Evolutionary conservation across 1,140 invertebrate genomes (phyloP), one percentile per base, ranked within the genome.

Genomic region (Pteromalus puparum): DNA sequence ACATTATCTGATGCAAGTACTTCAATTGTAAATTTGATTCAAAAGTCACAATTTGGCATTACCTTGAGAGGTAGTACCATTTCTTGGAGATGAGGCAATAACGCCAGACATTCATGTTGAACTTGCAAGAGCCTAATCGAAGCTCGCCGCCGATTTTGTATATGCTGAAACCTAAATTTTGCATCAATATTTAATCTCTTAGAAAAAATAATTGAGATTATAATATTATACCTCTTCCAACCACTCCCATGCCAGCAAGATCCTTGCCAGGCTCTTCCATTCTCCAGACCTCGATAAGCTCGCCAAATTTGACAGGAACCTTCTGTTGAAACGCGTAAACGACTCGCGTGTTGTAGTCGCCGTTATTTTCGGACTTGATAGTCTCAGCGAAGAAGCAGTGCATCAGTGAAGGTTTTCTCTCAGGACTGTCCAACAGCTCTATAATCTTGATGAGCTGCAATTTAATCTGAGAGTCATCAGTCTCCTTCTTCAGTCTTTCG

Each of bases 81-180:
- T 87, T 87, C 26, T 87, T 85, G 0, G 88, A 87, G 13, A 89
- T 84, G 21, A 87, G 68, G 85, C 88, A 88, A 28, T 87, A 89
- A 12, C 88, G 87, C 87, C 88, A 88, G 30, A 89, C 65, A 42
- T 86, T 85, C 78, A 85, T 88, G 26, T 85, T 86, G 24, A 88
- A 89, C 53, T 86, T 86, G 38, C 86, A 86, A 7, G 87, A 85
- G 34, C 87, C 87, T 0, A 88, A 30, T 21, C 88, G 85, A 28
- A 87, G 70, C 48, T 88, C 88, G n/a, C 88, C 88, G 34, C 88
- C 88, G 48, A 89, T 86, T 28, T 87, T 81, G 74, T 88, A 89
- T 81, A 89, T 81, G 76, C 84, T 86, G 34, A 88, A 88, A 53
- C 87, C 88, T 89, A 38, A 86, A 83, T 79, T 28, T 42, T 82